These are phyloP conservation scores for Euwallacea similis DNA, from an alignment of 1,140 invertebrate species.

Conservation along the genomic window DNA sequence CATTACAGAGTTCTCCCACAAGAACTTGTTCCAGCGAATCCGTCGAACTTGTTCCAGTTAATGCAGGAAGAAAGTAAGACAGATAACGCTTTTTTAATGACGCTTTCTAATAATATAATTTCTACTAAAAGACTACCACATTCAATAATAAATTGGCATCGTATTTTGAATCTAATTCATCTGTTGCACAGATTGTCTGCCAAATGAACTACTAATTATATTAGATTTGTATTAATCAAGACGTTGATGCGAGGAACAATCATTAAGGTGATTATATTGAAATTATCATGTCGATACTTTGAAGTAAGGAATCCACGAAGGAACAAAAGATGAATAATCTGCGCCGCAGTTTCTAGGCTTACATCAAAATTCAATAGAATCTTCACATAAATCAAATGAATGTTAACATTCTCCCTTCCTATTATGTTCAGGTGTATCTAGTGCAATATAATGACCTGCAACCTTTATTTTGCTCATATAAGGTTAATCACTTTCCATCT, in stretches of 20 bases:
- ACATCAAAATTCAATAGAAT: neutral
- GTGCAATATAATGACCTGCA: neutral
- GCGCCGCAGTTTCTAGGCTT: neutral
- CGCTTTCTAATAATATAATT: neutral
- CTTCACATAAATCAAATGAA: neutral
- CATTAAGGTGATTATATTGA: too few relatives aligned
- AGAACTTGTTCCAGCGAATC: too few relatives aligned
- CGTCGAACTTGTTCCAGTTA: too few relatives aligned
- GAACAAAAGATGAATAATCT: neutral
- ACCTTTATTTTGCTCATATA: neutral
- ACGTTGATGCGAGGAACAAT: neutral
- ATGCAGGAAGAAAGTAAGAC: neutral
- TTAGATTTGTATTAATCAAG: neutral
- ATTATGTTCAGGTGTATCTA: neutral
- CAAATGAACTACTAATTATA: neutral
- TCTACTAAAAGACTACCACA: neutral
- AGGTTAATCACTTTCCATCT: conserved; percentile 6
- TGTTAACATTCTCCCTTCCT: neutral
- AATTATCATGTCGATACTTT: too few relatives aligned
- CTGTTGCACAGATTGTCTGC: neutral
- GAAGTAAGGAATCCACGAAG: too few relatives aligned
- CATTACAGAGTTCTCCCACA: too few relatives aligned
- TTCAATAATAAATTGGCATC: neutral
- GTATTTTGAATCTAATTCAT: neutral
- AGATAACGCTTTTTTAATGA: conserved; percentile 1